These are phyloP conservation scores for Camponotus vicinus DNA, from an alignment of 1,140 invertebrate genomes.

Conservation along the genomic window DNA sequence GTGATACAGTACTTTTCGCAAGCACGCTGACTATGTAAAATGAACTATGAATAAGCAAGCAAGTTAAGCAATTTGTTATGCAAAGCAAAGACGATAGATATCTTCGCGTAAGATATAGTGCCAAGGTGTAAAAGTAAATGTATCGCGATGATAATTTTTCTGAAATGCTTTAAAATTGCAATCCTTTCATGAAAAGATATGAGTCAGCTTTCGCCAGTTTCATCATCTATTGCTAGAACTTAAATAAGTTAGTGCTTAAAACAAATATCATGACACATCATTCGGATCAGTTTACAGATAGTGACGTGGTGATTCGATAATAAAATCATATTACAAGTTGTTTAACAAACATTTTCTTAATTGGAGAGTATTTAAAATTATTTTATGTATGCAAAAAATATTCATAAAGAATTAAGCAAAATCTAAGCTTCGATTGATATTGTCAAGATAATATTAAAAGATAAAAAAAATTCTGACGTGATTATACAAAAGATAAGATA, in stretches of 20 bases:
- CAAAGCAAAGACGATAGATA: not conserved
- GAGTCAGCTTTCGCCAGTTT: slow-evolving; percentile 28
- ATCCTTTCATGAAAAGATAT: not conserved
- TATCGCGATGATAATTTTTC: not conserved
- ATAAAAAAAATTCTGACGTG: not conserved
- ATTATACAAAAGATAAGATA: not conserved
- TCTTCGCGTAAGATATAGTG: not conserved
- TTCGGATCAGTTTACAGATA: not conserved
- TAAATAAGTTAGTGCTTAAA: slow-evolving; percentile 36
- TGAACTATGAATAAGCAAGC: slow-evolving; percentile 9
- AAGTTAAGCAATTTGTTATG: slow-evolving; percentile 1
- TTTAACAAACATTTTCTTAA: not conserved
- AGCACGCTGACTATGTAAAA: not conserved
- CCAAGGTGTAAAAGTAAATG: not conserved
- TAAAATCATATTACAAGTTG: not conserved
- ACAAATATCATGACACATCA: slow-evolving; percentile 10
- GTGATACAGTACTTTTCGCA: not conserved
- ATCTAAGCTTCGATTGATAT: too few species aligned
- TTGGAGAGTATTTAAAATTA: not conserved
- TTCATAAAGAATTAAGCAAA: not conserved
- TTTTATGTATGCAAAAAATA: not conserved
- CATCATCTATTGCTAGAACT: slow-evolving; percentile 9
- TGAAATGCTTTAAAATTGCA: slow-evolving; percentile 24
- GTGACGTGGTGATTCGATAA: not conserved
- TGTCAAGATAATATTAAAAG: not conserved